Percentiles rank a stretch among this genome's conserved stretches.
These are phyloP conservation scores for Calcarius lapponicus DNA, from an alignment of 2,797 vertebrate genomes.

Conservation along the genomic window DNA sequence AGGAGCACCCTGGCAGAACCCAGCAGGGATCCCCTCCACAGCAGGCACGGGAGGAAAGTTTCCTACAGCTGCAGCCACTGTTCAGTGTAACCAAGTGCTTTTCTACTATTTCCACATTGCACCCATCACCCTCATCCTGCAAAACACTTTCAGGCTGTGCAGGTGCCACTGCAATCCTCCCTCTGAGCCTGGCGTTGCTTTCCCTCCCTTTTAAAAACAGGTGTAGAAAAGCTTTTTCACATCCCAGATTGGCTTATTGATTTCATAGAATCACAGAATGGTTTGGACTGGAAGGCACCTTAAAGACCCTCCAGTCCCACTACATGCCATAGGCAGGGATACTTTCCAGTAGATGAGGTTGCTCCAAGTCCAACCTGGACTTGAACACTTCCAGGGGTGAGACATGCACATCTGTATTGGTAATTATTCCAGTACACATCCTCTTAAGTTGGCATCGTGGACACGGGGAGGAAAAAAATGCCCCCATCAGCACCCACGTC, in stretches of 20 bases:
- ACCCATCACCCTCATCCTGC: not conserved
- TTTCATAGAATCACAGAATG: not conserved
- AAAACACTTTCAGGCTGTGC: not conserved
- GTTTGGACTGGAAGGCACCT: not conserved
- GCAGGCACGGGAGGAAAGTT: not conserved
- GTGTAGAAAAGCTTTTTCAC: not conserved
- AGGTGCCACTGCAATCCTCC: fast-evolving
- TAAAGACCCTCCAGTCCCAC: not conserved
- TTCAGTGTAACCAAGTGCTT: not conserved
- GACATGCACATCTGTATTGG: not conserved
- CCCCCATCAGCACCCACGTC: fast-evolving
- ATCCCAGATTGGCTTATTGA: not conserved
- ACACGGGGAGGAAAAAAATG: fast-evolving
- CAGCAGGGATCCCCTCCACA: not conserved
- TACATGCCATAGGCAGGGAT: not conserved
- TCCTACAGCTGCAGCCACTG: not conserved
- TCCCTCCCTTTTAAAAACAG: not conserved
- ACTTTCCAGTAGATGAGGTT: not conserved
- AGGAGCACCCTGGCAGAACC: not conserved
- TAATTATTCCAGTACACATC: too few relatives aligned
- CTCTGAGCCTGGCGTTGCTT: not conserved
- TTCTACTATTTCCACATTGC: not conserved
- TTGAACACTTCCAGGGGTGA: not conserved
- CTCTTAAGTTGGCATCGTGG: not conserved
- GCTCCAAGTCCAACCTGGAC: not conserved